Percentiles rank a stretch among this genome's conserved stretches.
Conservation (phyloP, 2,888 invertebrate species). For the Trichogramma evanescens region DNA sequence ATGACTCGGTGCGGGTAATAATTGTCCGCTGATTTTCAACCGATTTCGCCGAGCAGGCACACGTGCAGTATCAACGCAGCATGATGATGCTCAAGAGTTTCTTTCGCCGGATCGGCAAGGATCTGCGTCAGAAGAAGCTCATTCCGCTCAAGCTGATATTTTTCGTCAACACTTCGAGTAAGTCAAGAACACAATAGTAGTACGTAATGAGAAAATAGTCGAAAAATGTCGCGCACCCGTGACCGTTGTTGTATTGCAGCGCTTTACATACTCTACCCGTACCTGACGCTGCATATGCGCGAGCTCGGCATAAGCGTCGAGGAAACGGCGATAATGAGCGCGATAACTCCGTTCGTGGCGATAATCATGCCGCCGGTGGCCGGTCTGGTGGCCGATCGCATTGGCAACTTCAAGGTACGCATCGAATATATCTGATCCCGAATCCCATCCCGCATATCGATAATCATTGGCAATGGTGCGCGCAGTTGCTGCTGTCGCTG, state of each 20-base stretch:
- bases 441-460: background rate
- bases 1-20: too few species aligned
- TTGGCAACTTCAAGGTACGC: conserved; percentile 71
- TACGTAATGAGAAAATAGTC: background rate
- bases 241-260: conserved; percentile 49
- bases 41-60: too few species aligned
- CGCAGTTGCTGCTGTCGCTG: conserved; percentile 59
- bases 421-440: background rate
- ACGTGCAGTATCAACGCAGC: conserved; percentile 13
- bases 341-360: conserved; percentile 67
- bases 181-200: background rate
- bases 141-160: conserved; percentile 68
- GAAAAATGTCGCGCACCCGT: background rate
- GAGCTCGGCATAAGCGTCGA: conserved; percentile 71
- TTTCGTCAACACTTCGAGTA: conserved; percentile 51
- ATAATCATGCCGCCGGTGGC: conserved; percentile 73
- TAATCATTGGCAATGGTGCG: background rate
- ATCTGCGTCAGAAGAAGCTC: conserved; percentile 65
- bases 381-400: conserved; percentile 70
- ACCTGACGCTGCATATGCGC: conserved; percentile 73
- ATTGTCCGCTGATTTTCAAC: too few species aligned
- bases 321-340: conserved; percentile 75
- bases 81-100: conserved; percentile 59
- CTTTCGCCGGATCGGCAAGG: conserved; percentile 61
- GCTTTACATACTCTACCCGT: conserved; percentile 68